phyloP scores from a whole-genome alignment of 1,140 invertebrate genomes.

The Potamilus streckersoni region DNA sequence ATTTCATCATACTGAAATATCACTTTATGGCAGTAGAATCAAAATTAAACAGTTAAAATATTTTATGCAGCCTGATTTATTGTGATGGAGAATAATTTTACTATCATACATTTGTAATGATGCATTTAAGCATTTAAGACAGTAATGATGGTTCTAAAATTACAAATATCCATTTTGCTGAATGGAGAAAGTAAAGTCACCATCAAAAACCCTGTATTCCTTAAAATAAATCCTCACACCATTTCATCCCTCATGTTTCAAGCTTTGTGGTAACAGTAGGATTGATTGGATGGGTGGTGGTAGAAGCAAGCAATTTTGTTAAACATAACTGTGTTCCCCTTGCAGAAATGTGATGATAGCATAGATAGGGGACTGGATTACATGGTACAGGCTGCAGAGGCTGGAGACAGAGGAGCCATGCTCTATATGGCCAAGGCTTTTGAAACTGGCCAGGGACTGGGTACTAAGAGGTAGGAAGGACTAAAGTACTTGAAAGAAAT shows the following conservation, averaged over 20 bases:
- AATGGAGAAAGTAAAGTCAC: no score
- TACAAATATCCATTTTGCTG: no score
- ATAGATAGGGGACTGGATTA: constrained; percentile 67
- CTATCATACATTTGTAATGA: background rate
- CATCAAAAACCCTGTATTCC: no score
- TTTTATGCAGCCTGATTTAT: no score
- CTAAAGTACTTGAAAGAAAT: background rate
- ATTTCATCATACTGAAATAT: no score
- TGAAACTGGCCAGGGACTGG: constrained; percentile 69
- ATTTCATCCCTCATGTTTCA: background rate
- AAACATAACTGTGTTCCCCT: constrained; percentile 6
- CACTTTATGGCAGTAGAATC: no score
- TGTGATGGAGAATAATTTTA: no score
- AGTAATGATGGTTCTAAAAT: no score
- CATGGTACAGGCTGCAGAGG: constrained; percentile 69
- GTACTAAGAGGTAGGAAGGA: constrained; percentile 54
- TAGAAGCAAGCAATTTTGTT: background rate
- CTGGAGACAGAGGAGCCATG: constrained; percentile 71
- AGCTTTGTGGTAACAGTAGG: background rate
- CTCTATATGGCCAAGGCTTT: constrained; percentile 71
- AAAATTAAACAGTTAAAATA: no score
- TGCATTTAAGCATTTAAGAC: no score
- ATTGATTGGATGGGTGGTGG: background rate
- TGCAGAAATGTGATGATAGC: constrained; percentile 59
- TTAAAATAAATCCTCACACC: background rate